Percentiles rank a stretch among this genome's conserved stretches.
phyloP scores from a whole-genome alignment of 2,113 vertebrate species.

The Chloropsis cyanopogon region DNA sequence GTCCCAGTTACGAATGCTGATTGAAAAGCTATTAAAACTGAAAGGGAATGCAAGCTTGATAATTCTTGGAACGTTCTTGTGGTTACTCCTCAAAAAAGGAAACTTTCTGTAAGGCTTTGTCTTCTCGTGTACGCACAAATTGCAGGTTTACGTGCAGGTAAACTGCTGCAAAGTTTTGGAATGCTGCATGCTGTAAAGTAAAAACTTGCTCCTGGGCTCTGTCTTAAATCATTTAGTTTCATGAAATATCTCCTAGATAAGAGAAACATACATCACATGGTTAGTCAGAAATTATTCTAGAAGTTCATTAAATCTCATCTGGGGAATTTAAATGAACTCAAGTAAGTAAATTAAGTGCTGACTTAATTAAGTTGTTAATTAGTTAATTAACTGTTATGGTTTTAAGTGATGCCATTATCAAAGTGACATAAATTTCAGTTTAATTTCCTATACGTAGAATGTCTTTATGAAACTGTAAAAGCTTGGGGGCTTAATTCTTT shows the following conservation, averaged over 20 bases:
- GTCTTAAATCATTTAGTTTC: constrained; percentile 67
- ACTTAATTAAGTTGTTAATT: constrained; percentile 87
- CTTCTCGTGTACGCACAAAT: rapidly evolving
- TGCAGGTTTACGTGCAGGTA: background rate
- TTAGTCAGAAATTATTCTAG: constrained; percentile 75
- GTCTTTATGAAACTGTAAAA: constrained; percentile 73
- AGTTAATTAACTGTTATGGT: constrained; percentile 83
- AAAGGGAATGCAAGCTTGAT: background rate
- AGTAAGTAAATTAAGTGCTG: constrained; percentile 82
- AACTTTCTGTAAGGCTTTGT: background rate
- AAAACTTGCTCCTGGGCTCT: constrained; percentile 9
- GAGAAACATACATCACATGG: constrained; percentile 62
- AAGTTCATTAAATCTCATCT: constrained; percentile 79
- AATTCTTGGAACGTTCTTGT: too few species aligned
- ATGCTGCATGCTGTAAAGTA: background rate
- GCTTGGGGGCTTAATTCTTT: constrained; percentile 73
- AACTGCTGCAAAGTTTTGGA: background rate
- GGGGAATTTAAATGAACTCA: constrained; percentile 79
- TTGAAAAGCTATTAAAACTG: background rate
- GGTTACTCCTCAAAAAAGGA: background rate
- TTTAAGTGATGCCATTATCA: constrained; percentile 80
- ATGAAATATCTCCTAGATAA: constrained; percentile 61
- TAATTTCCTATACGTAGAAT: constrained; percentile 70
- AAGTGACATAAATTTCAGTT: constrained; percentile 80
- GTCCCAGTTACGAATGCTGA: background rate